A percentile compares a stretch with the other conserved stretches of the same genome.
Evolutionary conservation across 2,888 invertebrate species (phyloP).

Genomic region (Melieria omissa): DNA sequence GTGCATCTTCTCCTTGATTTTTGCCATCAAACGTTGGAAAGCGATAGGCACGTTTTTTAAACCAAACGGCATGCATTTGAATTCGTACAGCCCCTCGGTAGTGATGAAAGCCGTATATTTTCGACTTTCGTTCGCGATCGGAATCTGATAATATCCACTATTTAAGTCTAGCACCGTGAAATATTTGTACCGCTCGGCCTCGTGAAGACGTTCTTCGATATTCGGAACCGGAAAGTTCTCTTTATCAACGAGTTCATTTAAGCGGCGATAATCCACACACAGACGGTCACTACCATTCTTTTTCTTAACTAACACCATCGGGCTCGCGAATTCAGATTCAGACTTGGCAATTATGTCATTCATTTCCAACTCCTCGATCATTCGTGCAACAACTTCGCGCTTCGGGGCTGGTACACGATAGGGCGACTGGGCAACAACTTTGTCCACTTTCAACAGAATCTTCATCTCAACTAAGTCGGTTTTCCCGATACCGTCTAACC

Average conservation of each 20-base stretch:
- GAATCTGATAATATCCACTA: constrained; percentile 37
- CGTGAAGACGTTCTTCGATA: constrained; percentile 39
- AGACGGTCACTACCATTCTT: constrained; percentile 35
- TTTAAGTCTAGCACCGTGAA: too few species aligned
- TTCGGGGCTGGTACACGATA: constrained; percentile 41
- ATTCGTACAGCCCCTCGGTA: constrained; percentile 38
- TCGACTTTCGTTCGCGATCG: constrained; percentile 10
- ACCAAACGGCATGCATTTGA: constrained; percentile 38
- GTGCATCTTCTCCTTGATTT: constrained; percentile 23
- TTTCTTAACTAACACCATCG: constrained; percentile 32
- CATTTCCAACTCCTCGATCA: constrained; percentile 35
- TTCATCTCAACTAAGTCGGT: constrained; percentile 37
- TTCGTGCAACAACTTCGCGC: constrained; percentile 22
- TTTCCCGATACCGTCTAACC: constrained; percentile 30
- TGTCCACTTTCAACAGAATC: constrained; percentile 27
- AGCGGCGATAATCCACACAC: constrained; percentile 38
- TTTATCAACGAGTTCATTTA: constrained; percentile 37
- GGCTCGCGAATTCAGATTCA: constrained; percentile 35
- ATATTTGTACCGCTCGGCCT: constrained; percentile 32
- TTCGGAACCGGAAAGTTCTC: constrained; percentile 40
- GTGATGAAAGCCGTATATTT: constrained; percentile 40
- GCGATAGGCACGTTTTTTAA: constrained; percentile 28
- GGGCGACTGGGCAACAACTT: constrained; percentile 30
- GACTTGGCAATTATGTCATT: constrained; percentile 40
- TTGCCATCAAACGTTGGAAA: constrained; percentile 35